Percentiles rank a stretch among this genome's conserved stretches.
Evolutionary conservation across 2,797 vertebrate genomes (phyloP).

Genomic region (Urocyon cinereoargenteus): DNA sequence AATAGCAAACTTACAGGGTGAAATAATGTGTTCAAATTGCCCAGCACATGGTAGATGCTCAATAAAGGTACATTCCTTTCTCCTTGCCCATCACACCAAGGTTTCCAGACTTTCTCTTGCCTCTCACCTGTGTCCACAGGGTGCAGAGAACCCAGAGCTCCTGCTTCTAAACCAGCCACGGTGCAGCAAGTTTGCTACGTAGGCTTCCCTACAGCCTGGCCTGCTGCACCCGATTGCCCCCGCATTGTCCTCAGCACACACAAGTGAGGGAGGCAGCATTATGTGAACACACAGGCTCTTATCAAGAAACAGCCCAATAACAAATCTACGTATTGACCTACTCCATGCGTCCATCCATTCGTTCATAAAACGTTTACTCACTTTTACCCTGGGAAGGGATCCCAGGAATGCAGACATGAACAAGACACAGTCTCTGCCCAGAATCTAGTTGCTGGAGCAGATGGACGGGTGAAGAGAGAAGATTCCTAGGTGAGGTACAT

Average conservation of each 20-base stretch:
- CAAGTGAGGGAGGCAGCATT: background rate
- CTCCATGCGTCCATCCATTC: background rate
- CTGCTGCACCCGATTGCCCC: background rate
- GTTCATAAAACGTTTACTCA: background rate
- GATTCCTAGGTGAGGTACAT: background rate
- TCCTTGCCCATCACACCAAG: background rate
- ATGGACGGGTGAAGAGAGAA: background rate
- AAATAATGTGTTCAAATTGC: background rate
- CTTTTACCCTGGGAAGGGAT: background rate
- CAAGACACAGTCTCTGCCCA: background rate
- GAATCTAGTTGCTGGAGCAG: background rate
- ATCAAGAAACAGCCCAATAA: background rate
- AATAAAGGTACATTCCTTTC: background rate
- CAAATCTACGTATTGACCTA: background rate
- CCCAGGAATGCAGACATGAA: background rate
- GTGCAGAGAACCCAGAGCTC: background rate
- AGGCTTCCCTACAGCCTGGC: background rate
- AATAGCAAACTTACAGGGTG: background rate
- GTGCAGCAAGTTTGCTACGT: background rate
- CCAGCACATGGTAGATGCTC: background rate
- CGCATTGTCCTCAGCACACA: background rate
- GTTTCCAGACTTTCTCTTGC: background rate
- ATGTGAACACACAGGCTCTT: background rate
- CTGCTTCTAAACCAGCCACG: background rate
- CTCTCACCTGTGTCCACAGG: background rate